phyloP scores from a whole-genome alignment of 2,888 invertebrate species.

The Tuberolachnus salignus region DNA sequence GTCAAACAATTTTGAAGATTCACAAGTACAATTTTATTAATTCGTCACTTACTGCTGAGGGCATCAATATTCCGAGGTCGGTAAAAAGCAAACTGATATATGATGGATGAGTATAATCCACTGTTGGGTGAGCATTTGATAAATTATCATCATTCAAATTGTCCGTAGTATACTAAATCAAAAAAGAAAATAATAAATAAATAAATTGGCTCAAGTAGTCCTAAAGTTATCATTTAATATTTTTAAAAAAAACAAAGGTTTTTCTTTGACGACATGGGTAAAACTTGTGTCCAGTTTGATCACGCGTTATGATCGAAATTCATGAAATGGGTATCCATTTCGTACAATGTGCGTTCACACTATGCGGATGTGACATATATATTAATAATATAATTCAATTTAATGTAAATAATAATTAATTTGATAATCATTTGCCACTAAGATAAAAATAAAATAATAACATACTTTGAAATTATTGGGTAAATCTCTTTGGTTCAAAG shows the following conservation, averaged over 20 bases:
- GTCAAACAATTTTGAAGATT: not conserved
- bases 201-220: not conserved
- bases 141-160: constrained; percentile 64
- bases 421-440: not conserved
- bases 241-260: no score
- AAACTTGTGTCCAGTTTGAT: no score
- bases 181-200: constrained; percentile 57
- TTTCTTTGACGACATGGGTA: no score
- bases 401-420: no score
- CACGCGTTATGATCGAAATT: no score
- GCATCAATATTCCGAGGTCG: constrained; percentile 93
- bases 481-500: constrained; percentile 88
- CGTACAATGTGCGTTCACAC: no score
- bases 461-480: constrained; percentile 85
- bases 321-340: no score
- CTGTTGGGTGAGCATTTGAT: constrained; percentile 79
- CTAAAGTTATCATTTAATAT: no score
- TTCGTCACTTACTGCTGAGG: constrained; percentile 97
- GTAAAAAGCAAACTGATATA: constrained; percentile 93
- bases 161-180: constrained; percentile 66
- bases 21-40: constrained; percentile 93
- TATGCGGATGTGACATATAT: no score
- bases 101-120: constrained; percentile 96
- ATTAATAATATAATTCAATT: no score
- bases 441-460: no score